phyloP scores from a whole-genome alignment of 2,888 invertebrate species.

The Polylopha cassiicola region DNA sequence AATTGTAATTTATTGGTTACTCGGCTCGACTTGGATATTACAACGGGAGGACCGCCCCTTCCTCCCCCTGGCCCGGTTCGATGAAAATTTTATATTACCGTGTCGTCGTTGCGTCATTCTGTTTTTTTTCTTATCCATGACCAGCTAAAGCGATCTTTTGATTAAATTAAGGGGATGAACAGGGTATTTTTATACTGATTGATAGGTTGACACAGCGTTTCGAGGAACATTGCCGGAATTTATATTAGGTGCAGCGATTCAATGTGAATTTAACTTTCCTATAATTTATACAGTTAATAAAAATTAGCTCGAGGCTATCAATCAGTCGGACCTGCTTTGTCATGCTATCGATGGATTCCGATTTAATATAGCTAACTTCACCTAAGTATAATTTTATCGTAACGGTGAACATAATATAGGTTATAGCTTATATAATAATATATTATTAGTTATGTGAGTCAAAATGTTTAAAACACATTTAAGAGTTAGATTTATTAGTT shows the following conservation, averaged over 20 bases:
- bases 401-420: too few species aligned
- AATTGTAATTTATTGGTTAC: conserved; percentile 74
- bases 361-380: conserved; percentile 3
- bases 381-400: too few species aligned
- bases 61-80: conserved; percentile 43
- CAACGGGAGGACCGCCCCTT: conserved; percentile 47
- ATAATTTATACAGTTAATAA: conserved; percentile 68
- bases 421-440: too few species aligned
- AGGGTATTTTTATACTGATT: conserved; percentile 74
- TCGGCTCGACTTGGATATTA: conserved; percentile 71
- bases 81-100: conserved; percentile 73
- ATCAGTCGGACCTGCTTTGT: conserved; percentile 33
- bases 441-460: too few species aligned
- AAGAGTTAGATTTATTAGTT: too few species aligned
- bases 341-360: conserved; percentile 12
- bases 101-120: conserved; percentile 66
- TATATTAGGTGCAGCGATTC: conserved; percentile 73
- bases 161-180: conserved; percentile 76
- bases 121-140: conserved; percentile 69
- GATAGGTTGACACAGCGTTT: conserved; percentile 74
- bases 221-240: conserved; percentile 64
- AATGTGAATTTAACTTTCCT: conserved; percentile 54
- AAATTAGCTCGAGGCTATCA: conserved; percentile 48
- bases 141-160: conserved; percentile 73
- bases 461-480: too few species aligned